Percentiles rank a stretch among this genome's conserved stretches.
phyloP scores from a whole-genome alignment of 2,888 invertebrate genomes.

The Acanthosepion lycidas region DNA sequence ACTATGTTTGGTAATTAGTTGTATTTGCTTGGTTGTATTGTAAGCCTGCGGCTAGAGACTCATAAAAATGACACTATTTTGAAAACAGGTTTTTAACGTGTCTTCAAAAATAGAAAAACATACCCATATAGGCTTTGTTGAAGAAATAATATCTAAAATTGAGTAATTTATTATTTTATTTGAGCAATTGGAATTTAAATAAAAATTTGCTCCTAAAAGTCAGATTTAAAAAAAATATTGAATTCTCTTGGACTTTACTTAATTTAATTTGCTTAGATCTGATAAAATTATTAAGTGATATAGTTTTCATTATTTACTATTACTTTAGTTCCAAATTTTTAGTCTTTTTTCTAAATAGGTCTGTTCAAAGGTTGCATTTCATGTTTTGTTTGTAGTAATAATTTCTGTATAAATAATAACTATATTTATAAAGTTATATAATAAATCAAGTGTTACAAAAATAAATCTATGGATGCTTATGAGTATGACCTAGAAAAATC shows the following conservation, averaged over 20 bases:
- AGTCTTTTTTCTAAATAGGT: background rate
- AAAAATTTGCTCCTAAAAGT: background rate
- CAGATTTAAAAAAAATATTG: background rate
- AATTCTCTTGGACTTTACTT: background rate
- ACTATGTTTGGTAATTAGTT: constrained; percentile 33
- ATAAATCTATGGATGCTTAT: too few relatives aligned
- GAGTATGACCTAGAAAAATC: too few relatives aligned
- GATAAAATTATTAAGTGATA: background rate
- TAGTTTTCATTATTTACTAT: background rate
- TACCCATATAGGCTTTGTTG: background rate
- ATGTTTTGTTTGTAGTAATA: background rate
- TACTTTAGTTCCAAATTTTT: background rate
- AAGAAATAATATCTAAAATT: background rate
- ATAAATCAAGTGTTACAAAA: background rate
- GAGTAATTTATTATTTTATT: background rate
- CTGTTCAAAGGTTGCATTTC: background rate
- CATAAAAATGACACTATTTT: too few relatives aligned
- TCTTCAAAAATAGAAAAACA: too few relatives aligned
- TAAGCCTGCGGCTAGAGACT: background rate
- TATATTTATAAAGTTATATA: background rate
- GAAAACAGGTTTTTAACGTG: too few relatives aligned
- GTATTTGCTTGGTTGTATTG: background rate
- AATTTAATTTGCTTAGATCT: background rate
- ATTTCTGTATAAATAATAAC: background rate
- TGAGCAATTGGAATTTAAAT: background rate